Evolutionary conservation across 2,888 invertebrate genomes (phyloP), one percentile per base, ranked within the genome.

Genomic region (Ectemnius lituratus): DNA sequence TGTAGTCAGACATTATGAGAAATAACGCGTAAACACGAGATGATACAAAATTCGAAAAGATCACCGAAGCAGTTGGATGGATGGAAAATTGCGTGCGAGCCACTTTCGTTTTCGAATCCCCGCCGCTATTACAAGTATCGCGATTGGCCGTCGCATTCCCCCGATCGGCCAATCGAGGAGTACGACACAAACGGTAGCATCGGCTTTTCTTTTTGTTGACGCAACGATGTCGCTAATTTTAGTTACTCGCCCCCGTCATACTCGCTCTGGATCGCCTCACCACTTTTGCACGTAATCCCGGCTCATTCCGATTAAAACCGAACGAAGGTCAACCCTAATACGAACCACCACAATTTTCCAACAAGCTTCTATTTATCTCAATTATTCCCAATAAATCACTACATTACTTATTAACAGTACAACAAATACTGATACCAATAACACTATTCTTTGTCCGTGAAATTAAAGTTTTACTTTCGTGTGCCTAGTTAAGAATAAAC

Each of bases 121-220:
- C 45, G 16, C 4, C n/a, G 16, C 67, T 73, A 74, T 72, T 61
- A 74, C 67, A 47, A 47, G 75, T 56, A 59, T 70, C 62, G 70
- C 65, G 77, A 85, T 85, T 85, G 80, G 84, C 76, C 66, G 70
- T 67, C 74, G 73, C 72, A 63, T 80, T 71, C 20, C 63, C 59
- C 61, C 65, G 62, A 65, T 69, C 75, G 69, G 77, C 85, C 85
- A 85, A 85, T 85, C 80, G 73, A 75, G 79, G 62, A 60, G 62
- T 65, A 72, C 81, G 85, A 80, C 81, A 80, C 76, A 79, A 82
- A 83, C 80, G 70, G 72, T 62, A 73, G 84, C 84, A 75, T 84
- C 85, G 82, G 63, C 76, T 85, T 85, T 85, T 85, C 83, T 84
- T 85, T 84, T 85, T 84, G 80, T 83, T 80, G 79, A 85, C 86